Evolutionary conservation across 2,113 vertebrate genomes (phyloP).

Genomic region (Empidonax traillii): DNA sequence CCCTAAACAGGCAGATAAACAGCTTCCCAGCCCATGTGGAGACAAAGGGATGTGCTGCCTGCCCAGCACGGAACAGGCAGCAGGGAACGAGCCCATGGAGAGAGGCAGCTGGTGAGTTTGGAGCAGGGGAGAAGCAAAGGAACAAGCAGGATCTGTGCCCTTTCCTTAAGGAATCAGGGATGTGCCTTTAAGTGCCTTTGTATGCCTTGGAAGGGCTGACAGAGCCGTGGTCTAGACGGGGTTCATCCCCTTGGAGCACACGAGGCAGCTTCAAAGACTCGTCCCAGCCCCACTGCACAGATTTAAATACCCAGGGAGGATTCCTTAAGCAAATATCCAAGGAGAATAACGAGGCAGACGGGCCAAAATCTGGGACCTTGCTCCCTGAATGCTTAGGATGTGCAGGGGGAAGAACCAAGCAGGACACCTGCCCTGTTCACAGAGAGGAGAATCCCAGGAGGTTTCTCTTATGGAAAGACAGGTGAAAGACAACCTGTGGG

Average conservation of each 20-base stretch:
- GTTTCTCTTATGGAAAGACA: neutral
- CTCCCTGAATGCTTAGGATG: neutral
- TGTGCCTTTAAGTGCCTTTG: neutral
- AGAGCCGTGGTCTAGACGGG: neutral
- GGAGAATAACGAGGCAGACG: neutral
- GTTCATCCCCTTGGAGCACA: neutral
- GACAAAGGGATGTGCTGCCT: neutral
- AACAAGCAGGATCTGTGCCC: neutral
- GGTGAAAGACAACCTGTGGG: neutral
- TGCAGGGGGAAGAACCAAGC: neutral
- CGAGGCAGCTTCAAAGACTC: neutral
- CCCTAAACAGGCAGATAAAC: neutral
- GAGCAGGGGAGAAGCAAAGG: neutral
- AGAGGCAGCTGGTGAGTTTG: neutral
- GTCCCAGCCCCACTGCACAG: neutral
- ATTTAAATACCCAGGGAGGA: neutral
- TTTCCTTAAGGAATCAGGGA: neutral
- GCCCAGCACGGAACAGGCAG: neutral
- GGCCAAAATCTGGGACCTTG: neutral
- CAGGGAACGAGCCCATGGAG: rapidly evolving
- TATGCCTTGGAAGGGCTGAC: neutral
- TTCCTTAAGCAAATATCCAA: neutral
- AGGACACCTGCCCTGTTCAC: neutral
- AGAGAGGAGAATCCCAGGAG: too few species aligned
- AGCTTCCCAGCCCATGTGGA: neutral